Percentiles rank a stretch among this genome's conserved stretches.
Conservation (phyloP, 2,113 vertebrate genomes). For the Dicentrarchus labrax region DNA sequence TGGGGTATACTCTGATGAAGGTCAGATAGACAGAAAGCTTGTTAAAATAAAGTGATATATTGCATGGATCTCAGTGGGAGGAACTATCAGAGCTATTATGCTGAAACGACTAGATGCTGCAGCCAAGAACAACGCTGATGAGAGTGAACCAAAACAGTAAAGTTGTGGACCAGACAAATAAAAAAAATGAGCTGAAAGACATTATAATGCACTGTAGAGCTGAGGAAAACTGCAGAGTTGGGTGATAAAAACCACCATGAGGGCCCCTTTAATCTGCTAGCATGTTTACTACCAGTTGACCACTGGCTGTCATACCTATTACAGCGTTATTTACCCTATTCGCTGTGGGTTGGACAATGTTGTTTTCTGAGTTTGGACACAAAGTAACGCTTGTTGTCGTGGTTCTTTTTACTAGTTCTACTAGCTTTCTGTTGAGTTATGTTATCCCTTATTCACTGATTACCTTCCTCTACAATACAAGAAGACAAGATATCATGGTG, state of each 20-base stretch:
- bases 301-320: neutral
- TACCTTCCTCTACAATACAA: neutral
- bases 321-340: neutral
- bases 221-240: no score
- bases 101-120: no score
- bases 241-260: no score
- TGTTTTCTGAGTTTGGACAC: neutral
- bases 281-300: neutral
- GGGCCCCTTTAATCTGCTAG: no score
- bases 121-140: neutral
- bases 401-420: neutral
- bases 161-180: no score
- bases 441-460: neutral
- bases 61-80: no score
- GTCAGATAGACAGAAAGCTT: no score
- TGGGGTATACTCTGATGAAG: no score
- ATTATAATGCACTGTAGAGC: no score
- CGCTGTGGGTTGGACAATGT: neutral
- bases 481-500: neutral
- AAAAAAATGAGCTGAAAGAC: no score
- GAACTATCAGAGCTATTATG: no score
- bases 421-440: neutral
- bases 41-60: no score
- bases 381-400: neutral
- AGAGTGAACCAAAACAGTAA: neutral